These are phyloP conservation scores for Abrostola tripartita DNA, from an alignment of 2,888 invertebrate species.

Conservation along the genomic window DNA sequence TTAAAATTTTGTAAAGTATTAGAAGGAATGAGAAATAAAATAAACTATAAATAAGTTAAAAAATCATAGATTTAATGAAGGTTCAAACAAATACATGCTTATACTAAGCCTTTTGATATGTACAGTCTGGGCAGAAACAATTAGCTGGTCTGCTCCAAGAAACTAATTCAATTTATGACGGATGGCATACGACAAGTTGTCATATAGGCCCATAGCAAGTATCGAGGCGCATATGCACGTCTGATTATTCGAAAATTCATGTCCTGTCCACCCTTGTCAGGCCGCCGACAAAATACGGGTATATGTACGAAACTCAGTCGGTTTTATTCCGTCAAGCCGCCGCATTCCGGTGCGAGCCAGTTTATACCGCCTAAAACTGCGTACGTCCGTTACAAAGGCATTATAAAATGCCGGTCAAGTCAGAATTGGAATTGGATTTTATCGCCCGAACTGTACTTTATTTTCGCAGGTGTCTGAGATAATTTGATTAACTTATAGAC, in stretches of 20 bases:
- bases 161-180: constrained; percentile 33
- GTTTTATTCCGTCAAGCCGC: constrained; percentile 69
- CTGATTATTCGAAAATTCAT: constrained; percentile 83
- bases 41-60: constrained; percentile 14
- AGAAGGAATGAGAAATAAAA: too few relatives aligned
- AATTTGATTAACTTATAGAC: constrained; percentile 35
- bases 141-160: constrained; percentile 2
- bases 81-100: too few relatives aligned
- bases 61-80: constrained; percentile 2
- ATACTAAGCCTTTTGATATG: not conserved
- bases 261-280: constrained; percentile 75
- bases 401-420: constrained; percentile 56
- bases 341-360: constrained; percentile 45
- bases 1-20: too few relatives aligned
- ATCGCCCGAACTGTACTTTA: constrained; percentile 43
- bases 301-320: constrained; percentile 68
- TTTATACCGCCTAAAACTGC: constrained; percentile 51
- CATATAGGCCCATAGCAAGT: constrained; percentile 29
- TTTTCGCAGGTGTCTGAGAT: constrained; percentile 23
- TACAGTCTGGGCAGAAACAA: not conserved
- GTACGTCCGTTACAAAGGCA: constrained; percentile 54
- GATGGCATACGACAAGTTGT: constrained; percentile 12
- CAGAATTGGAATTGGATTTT: constrained; percentile 47
- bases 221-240: constrained; percentile 50
- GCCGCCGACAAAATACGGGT: constrained; percentile 74